Conservation (phyloP, 2,113 vertebrate species). For the cattle (Bos taurus) region DNA sequence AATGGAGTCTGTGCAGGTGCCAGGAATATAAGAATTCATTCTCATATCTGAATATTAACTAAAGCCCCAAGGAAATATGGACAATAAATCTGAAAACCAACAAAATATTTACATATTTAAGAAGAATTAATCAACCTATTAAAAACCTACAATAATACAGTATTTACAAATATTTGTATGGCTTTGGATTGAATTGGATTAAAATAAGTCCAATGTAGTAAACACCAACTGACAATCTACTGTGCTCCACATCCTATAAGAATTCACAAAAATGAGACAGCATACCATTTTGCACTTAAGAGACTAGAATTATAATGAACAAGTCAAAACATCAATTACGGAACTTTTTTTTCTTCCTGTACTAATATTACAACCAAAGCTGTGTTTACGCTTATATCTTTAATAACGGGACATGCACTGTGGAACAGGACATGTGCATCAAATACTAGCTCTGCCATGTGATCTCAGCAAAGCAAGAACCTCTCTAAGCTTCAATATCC, state of each 20-base stretch:
- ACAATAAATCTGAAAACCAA: conserved; percentile 25
- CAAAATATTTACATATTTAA: not conserved
- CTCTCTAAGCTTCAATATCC: not conserved
- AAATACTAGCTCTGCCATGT: not conserved
- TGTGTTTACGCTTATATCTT: not conserved
- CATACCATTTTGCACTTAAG: not conserved
- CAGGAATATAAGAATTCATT: not conserved
- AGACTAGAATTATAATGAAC: not conserved
- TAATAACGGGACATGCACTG: not conserved
- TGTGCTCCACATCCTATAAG: not conserved
- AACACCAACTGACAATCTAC: not conserved
- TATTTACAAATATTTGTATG: not conserved
- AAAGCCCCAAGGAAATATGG: not conserved
- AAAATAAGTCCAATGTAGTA: conserved; percentile 4
- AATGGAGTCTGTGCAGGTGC: not conserved
- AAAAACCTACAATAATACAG: not conserved
- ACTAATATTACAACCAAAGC: not conserved
- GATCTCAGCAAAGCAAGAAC: not conserved
- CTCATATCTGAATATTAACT: not conserved
- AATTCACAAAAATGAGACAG: not conserved
- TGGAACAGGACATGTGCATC: not conserved
- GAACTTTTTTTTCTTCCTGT: not conserved
- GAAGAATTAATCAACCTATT: not conserved
- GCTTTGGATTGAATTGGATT: not conserved
- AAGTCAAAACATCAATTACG: not conserved